These are phyloP conservation scores for Ylistrum balloti DNA, from an alignment of 1,140 invertebrate genomes.

Conservation along the genomic window DNA sequence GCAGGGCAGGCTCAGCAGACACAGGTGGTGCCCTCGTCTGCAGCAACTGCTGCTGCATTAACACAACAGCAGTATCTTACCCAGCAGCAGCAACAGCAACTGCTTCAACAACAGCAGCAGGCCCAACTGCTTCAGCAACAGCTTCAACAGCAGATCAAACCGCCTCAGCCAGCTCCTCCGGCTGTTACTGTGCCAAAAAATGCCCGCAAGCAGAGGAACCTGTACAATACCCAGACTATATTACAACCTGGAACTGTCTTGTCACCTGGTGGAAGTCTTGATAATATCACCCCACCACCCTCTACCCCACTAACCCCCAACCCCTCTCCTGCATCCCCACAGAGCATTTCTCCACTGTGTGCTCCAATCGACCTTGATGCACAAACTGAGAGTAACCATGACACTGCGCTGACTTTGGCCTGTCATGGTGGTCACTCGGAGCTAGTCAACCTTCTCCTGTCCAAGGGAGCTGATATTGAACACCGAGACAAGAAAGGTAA, in stretches of 20 bases:
- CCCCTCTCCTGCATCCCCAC: slow-evolving; percentile 76
- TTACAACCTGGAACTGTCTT: slow-evolving; percentile 60
- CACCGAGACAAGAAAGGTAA: slow-evolving; percentile 97
- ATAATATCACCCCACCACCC: slow-evolving; percentile 71
- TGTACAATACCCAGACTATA: slow-evolving; percentile 57
- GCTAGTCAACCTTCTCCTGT: slow-evolving; percentile 94
- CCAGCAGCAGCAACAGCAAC: slow-evolving; percentile 77
- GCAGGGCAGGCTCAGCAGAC: slow-evolving; percentile 53
- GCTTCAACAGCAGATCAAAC: slow-evolving; percentile 75
- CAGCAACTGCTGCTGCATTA: slow-evolving; percentile 52
- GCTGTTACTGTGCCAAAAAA: slow-evolving; percentile 59
- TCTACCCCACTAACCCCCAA: slow-evolving; percentile 73
- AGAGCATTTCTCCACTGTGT: slow-evolving; percentile 73
- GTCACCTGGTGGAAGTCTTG: slow-evolving; percentile 54
- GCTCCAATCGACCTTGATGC: slow-evolving; percentile 91
- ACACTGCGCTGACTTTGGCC: slow-evolving; percentile 97
- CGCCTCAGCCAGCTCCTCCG: slow-evolving; percentile 56
- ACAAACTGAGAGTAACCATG: slow-evolving; percentile 98
- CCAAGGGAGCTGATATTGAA: slow-evolving; percentile 96
- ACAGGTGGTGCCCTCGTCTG: slow-evolving; percentile 56
- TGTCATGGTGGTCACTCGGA: slow-evolving; percentile 98
- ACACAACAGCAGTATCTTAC: slow-evolving; percentile 65
- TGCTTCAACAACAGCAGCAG: slow-evolving; percentile 77
- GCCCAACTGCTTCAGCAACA: slow-evolving; percentile 82
- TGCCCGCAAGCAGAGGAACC: slow-evolving; percentile 54